Evolutionary conservation across 2,113 vertebrate genomes (phyloP).

Genomic region (Calidris pygmaea): DNA sequence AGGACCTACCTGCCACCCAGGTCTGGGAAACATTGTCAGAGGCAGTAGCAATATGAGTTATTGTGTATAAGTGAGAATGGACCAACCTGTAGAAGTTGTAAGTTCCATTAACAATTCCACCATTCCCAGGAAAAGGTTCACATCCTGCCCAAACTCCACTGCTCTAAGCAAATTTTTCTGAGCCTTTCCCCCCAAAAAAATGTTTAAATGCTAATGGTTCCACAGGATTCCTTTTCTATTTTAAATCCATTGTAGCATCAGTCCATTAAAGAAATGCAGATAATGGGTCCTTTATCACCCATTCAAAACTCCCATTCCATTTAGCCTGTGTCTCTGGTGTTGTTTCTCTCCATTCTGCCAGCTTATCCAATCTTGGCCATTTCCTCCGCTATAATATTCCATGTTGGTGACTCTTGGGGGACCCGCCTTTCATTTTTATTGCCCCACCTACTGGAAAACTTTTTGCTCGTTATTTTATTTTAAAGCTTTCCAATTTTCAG

Average conservation of each 20-base stretch:
- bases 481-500: not conserved
- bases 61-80: accelerated
- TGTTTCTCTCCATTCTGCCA: not conserved
- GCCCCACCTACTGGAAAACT: conserved; percentile 37
- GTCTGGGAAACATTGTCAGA: accelerated
- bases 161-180: not conserved
- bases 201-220: not conserved
- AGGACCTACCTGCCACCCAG: not conserved
- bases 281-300: not conserved
- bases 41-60: not conserved
- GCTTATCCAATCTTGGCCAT: conserved; percentile 20
- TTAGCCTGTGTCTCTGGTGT: not conserved
- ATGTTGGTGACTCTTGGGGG: not conserved
- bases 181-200: not conserved
- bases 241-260: not conserved
- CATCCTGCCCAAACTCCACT: not conserved
- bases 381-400: conserved; percentile 31
- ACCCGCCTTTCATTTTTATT: conserved; percentile 16
- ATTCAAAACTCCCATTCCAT: not conserved
- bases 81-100: not conserved
- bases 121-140: not conserved
- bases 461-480: not conserved
- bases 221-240: not conserved
- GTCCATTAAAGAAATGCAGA: not conserved
- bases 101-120: not conserved